Conservation (phyloP, 2,113 vertebrate genomes). For the Siniperca knerii region DNA sequence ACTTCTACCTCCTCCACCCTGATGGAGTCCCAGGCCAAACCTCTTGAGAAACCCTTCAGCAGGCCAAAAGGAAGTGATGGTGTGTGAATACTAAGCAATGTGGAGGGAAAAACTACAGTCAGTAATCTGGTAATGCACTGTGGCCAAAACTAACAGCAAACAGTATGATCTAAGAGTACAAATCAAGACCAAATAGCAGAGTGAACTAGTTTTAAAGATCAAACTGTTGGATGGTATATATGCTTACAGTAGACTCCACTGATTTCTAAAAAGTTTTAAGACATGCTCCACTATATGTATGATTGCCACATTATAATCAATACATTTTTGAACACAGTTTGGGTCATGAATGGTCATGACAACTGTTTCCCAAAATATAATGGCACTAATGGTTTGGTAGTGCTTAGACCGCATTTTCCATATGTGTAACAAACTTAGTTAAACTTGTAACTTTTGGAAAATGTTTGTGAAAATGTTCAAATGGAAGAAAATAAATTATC, state of each 20-base stretch:
- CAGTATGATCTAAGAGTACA: background rate
- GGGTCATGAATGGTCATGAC: background rate
- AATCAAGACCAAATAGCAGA: background rate
- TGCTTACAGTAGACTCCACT: no score
- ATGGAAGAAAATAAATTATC: background rate
- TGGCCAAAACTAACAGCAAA: background rate
- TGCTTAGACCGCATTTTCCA: background rate
- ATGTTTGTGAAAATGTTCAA: background rate
- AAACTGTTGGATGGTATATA: background rate
- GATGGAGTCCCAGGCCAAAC: slow-evolving; percentile 36
- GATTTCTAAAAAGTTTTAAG: background rate
- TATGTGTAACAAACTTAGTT: background rate
- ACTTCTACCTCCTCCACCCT: slow-evolving; percentile 39
- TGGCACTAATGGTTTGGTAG: background rate
- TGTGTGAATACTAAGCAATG: background rate
- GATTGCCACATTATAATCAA: no score
- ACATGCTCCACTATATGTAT: background rate
- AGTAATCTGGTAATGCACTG: background rate
- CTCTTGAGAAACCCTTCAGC: slow-evolving; percentile 23
- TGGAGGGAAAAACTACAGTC: background rate
- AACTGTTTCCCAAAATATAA: background rate
- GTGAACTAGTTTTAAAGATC: background rate
- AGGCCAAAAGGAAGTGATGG: slow-evolving; percentile 26
- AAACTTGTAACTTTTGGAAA: background rate
- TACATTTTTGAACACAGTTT: background rate